Evolutionary conservation across 2,888 invertebrate genomes (phyloP), one percentile per base, ranked within the genome.

Genomic region (Nesidiocoris tenuis): DNA sequence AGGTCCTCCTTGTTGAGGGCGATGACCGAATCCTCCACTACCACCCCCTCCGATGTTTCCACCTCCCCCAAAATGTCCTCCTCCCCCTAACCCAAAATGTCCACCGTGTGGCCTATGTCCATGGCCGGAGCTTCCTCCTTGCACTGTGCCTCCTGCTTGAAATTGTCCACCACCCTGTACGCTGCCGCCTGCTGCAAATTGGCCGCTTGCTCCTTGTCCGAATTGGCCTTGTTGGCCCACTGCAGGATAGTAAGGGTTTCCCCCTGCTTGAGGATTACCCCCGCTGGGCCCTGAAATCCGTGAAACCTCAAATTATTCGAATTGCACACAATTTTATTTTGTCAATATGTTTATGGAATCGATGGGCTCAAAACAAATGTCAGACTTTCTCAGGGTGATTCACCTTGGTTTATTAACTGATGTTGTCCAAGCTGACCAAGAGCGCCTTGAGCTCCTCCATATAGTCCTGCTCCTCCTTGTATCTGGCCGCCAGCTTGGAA

Each of bases 101-200:
- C 68, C 67, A 24, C 61, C 75, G 18, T 59, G 67, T 0, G 64
- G 61, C 3, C 61, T 17, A n/a, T 55, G 54, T 57, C 66, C 68
- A 1, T 18, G n/a, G 2, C 74, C 74, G 17, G n/a, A 56, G 18
- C 57, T 23, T 22, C 74, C 74, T 9, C 74, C 74, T 65, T 75
- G 75, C 1, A 66, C 54, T n/a, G 19, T 71, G 55, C 76, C 77
- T 12, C 76, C 76, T 17, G 76, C 65, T 61, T 75, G 57, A 61
- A 75, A 77, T 17, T 77, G 75, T 12, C 76, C 65, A n/a, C 70
- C 65, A 9, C 78, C 78, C 68, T 76, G 76, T 12, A 74, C 70
- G 17, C 66, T 61, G 7, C 77, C 77, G 54, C 71, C 72, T 17
- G 63, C 77, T 16, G 61, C 61, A 64, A 72, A 76, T 57, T 77